Percentiles rank a stretch among this genome's conserved stretches.
These are phyloP conservation scores for Pleuronectes platessa DNA, from an alignment of 2,113 vertebrate genomes.

Conservation along the genomic window DNA sequence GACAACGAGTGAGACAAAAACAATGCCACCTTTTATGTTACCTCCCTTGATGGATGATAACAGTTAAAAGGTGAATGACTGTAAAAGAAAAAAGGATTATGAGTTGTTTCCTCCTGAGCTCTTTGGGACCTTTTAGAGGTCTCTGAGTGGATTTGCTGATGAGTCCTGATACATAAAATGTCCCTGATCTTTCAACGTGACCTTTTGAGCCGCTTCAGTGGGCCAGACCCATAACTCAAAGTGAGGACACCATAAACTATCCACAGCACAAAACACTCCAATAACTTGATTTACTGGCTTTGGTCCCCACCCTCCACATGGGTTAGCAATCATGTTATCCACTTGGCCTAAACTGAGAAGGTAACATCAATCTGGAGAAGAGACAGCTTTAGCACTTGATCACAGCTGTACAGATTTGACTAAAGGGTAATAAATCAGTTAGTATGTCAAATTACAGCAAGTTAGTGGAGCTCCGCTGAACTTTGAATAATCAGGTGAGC, in stretches of 20 bases:
- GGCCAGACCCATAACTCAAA: slow-evolving; percentile 69
- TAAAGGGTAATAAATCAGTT: not conserved
- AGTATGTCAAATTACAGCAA: not conserved
- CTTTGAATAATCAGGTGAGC: too few relatives aligned
- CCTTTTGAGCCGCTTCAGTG: slow-evolving; percentile 52
- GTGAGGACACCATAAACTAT: slow-evolving; percentile 71
- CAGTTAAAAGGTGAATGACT: not conserved
- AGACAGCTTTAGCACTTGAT: not conserved
- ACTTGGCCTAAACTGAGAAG: slow-evolving; percentile 52
- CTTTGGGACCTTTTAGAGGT: slow-evolving; percentile 34
- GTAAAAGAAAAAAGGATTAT: not conserved
- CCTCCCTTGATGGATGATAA: slow-evolving; percentile 1
- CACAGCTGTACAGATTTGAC: not conserved
- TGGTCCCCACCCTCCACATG: slow-evolving; percentile 55
- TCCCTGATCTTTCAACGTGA: slow-evolving; percentile 68
- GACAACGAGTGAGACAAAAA: not conserved
- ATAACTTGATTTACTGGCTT: slow-evolving; percentile 70
- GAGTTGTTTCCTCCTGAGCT: slow-evolving; percentile 14
- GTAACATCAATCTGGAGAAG: slow-evolving; percentile 59
- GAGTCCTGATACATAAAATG: slow-evolving; percentile 54
- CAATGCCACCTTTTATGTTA: not conserved
- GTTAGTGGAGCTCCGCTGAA: not conserved
- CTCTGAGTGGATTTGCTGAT: slow-evolving; percentile 55
- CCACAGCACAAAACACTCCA: slow-evolving; percentile 63
- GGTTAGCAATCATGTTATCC: slow-evolving; percentile 73